Base-by-base conservation (phyloP, 1,140 invertebrate species). In the Octopus sinensis region DNA sequence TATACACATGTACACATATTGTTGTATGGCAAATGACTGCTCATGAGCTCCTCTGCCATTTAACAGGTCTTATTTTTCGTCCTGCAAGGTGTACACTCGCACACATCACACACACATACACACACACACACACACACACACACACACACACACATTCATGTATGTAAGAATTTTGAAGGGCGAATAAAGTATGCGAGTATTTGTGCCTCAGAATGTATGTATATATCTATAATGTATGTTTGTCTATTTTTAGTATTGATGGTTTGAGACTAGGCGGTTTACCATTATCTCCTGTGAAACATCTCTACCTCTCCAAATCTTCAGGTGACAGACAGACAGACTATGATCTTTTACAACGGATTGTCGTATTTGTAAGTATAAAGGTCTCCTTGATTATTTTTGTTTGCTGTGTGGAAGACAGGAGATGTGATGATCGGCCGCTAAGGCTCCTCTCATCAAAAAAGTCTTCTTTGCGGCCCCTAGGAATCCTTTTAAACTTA, bases 241-340 rank as follows among this genome's bases (percentile, higher is more conserved):
- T 83, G 78, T 52, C 78, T 84, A 52, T 71, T 82, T 83, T 12
- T 82, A 90, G 89, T 54, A 85, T 93, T 76, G 86, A 93, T 84
- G 89, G 93, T 84, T 89, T 93, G 84, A 85, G 88, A 84, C 90
- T 96, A 83, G 80, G 90, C 7, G 94, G 94, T 0, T 91, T 93
- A 84, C 89, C 91, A 7, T 79, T 94, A 4, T 95, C 94, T 1
- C 96, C 96, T 0, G 91, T 97, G 0, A 96, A 97, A 85, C 95
- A 96, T 91, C 87, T 97, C 6, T 93, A 93, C 85, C 89, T 96
- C n/a, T 92, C 91, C 1, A 88, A 92, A 12, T 88, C 91, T 5
- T 84, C 91, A 1, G 92, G 92, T 3, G 87, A 90, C 54, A 84
- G 88, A 54, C 88, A 92, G 3, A 84, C 91, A 12, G 93, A 94